Base-by-base conservation (phyloP, 2,888 invertebrate species). In the Nomada hirtipes region DNA sequence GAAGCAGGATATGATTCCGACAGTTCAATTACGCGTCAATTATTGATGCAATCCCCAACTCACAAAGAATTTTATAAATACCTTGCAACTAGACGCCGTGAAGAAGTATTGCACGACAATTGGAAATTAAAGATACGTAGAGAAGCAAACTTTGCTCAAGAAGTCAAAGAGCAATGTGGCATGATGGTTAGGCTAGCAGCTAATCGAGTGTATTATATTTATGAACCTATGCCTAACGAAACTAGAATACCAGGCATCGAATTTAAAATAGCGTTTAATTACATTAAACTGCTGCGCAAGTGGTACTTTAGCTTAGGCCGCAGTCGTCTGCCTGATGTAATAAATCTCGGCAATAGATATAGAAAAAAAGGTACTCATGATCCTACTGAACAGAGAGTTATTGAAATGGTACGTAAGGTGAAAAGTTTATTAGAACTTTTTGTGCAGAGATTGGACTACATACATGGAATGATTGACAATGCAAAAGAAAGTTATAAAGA, bases 221-320 rank as follows among this genome's bases (percentile, higher is more conserved):
- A 81, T 55, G 60, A 65, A 57, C 76, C 65, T 42, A n/a, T 15
- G 26, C 18, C 47, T 13, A 29, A 68, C 23, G 13, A 26, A 18
- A 10, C 55, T 26, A 4, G 11, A 13, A n/a, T 79, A 47, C 20
- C 61, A 36, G 72, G 23, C 10, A 77, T 87, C 13, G 68, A 55
- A 47, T 87, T 78, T 50, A 82, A 76, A 74, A 23, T 87, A 77
- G 73, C 64, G 36, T 4, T 86, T 3, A 1, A 23, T 7, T 87
- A 87, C 55, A 7, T 23, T 11, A 71, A 59, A 42, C 10, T 84
- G 18, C 42, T 68, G 11, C 78, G 82, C 13, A 88, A 73, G 72
- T 87, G 87, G 87, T 84, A 77, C n/a, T 55, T 82, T 26, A 88
- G 84, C 61, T 26, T 36, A 15, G 86, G 82, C 0, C 50, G 15